phyloP scores from a whole-genome alignment of 2,888 invertebrate genomes.

The Taphrorychus bicolor region DNA sequence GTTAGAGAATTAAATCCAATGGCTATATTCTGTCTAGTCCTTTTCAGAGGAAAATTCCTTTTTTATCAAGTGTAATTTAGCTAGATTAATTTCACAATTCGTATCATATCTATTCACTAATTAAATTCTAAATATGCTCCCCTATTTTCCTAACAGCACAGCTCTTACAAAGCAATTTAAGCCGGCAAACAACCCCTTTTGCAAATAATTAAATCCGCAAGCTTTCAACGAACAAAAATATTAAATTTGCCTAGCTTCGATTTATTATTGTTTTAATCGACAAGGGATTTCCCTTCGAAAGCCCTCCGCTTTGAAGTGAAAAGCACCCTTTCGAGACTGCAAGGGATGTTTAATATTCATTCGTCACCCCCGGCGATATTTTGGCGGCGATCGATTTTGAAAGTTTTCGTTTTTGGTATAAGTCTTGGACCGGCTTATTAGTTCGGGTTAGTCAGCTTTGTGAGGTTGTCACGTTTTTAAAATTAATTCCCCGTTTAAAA shows the following conservation, averaged over 20 bases:
- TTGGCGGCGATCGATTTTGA: too few species aligned
- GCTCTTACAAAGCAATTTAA: not conserved
- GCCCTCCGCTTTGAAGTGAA: too few species aligned
- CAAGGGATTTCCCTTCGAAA: not conserved
- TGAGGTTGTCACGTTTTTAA: not conserved
- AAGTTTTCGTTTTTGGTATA: too few species aligned
- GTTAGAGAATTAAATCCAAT: constrained; percentile 10
- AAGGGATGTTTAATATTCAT: not conserved
- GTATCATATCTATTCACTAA: too few species aligned
- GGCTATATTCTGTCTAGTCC: not conserved
- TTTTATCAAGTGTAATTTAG: too few species aligned
- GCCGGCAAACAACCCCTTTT: not conserved
- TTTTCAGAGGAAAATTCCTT: not conserved
- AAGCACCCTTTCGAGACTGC: too few species aligned
- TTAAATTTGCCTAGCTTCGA: not conserved
- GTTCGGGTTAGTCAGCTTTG: not conserved
- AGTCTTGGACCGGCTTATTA: too few species aligned
- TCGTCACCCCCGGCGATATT: too few species aligned
- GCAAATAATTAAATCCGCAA: not conserved
- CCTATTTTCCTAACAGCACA: too few species aligned
- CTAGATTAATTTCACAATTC: too few species aligned
- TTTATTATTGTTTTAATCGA: not conserved
- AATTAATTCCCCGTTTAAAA: constrained; percentile 1
- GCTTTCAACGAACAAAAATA: not conserved
- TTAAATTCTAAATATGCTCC: too few species aligned